Conservation (phyloP, 2,113 vertebrate genomes). For the Nansenia antarctica region DNA sequence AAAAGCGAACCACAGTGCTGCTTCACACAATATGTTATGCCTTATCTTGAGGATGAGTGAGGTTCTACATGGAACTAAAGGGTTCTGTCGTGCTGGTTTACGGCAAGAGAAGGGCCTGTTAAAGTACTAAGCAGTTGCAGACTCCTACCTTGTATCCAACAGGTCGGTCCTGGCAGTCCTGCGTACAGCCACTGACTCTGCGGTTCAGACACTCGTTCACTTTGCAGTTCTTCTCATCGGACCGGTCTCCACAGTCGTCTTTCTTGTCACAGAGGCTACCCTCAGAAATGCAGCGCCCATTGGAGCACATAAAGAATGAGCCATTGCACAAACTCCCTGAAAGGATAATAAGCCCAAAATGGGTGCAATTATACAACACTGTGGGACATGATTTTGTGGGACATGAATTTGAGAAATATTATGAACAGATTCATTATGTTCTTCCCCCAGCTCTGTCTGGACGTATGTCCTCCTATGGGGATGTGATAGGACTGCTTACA, state of each 20-base stretch:
- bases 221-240: conserved; percentile 93
- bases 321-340: conserved; percentile 96
- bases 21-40: too few relatives aligned
- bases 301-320: conserved; percentile 98
- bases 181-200: conserved; percentile 91
- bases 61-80: too few relatives aligned
- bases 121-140: background rate
- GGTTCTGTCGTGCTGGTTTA: too few relatives aligned
- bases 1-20: background rate
- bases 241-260: conserved; percentile 91
- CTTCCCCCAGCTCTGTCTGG: conserved; percentile 2
- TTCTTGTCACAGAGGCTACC: conserved; percentile 84
- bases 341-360: too few relatives aligned
- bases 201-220: conserved; percentile 96
- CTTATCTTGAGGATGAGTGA: background rate
- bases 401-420: too few relatives aligned
- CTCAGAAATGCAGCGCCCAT: conserved; percentile 89
- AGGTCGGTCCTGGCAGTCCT: conserved; percentile 94
- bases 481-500: conserved; percentile 37
- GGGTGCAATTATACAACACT: background rate
- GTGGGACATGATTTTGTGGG: too few relatives aligned
- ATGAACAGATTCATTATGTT: conserved; percentile 11
- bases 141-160: conserved; percentile 91
- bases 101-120: background rate
- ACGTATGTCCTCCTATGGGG: conserved; percentile 25